Evolutionary conservation across 2,797 vertebrate genomes (phyloP), one percentile per base, ranked within the genome.

Genomic region (Liparis tanakae): DNA sequence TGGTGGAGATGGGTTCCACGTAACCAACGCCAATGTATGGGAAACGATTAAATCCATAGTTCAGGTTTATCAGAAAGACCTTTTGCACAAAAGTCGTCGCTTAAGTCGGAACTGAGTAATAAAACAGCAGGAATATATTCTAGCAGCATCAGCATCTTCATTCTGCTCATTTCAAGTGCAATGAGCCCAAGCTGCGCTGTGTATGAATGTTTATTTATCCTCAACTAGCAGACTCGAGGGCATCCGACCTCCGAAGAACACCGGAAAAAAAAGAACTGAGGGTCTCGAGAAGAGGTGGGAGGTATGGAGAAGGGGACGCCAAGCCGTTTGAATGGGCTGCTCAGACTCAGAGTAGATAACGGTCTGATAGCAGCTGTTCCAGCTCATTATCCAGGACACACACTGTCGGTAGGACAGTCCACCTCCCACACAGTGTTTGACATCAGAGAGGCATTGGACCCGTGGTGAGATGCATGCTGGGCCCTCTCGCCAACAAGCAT

Each of bases 331-430:
- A 83, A 73, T 55, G 17, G 18, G 55, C 44, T 55, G 60, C 51
- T 85, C 46, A 64, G 58, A 68, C 79, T 72, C 63, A 61, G 57
- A 77, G 59, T 5, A 64, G 51, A 87, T 82, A 85, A 77, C 67
- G 68, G 36, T 76, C 57, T 60, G 68, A 59, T 61, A 64, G 61
- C 58, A 79, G 74, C 72, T 44, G 70, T 58, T 67, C 59, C 77
- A 18, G 76, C 71, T 89, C 85, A 81, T 89, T 90, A 89, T 80
- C 82, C 79, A 85, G 85, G 80, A 87, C 76, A 72, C 84, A 88
- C 77, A 74, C 74, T 80, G 83, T 50, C 59, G 46, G 51, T 53
- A 50, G 34, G 61, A 72, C 10, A 48, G 65, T 50, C 70, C 60
- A 67, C 51, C 76, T 77, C 86, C 84, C 83, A 87, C 84, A 63